A percentile compares a stretch with the other conserved stretches of the same genome.
Conservation (phyloP, 2,888 invertebrate genomes). For the Trileptium ribeirensis region DNA sequence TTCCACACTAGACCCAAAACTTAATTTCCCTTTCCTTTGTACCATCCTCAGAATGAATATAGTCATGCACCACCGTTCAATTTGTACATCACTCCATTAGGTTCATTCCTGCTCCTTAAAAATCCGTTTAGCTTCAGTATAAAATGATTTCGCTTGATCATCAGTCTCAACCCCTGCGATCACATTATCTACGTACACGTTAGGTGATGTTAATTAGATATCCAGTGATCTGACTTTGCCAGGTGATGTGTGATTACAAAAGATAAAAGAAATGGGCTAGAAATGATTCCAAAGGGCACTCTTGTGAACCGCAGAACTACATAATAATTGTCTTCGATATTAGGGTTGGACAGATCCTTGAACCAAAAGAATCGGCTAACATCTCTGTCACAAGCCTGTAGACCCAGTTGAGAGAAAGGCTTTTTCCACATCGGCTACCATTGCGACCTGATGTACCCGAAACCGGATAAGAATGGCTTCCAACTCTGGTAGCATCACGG, state of each 20-base stretch:
- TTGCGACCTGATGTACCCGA: slow-evolving; percentile 24
- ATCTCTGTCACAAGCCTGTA: slow-evolving; percentile 30
- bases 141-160: slow-evolving; percentile 15
- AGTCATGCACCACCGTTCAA: background rate
- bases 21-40: slow-evolving; percentile 1
- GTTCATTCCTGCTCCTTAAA: slow-evolving; percentile 20
- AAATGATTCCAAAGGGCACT: no score
- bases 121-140: slow-evolving; percentile 24
- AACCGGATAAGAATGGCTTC: slow-evolving; percentile 27
- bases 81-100: slow-evolving; percentile 15
- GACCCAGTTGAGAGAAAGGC: no score
- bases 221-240: background rate
- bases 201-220: slow-evolving; percentile 33
- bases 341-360: background rate
- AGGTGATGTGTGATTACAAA: slow-evolving; percentile 8
- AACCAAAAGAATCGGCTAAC: slow-evolving; percentile 31
- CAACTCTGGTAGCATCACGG: slow-evolving; percentile 25
- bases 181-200: no score
- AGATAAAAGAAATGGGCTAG: no score
- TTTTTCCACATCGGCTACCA: slow-evolving; percentile 33
- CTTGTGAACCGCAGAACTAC: no score
- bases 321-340: no score
- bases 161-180: background rate
- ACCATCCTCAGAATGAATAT: no score
- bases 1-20: background rate